phyloP scores from a whole-genome alignment of 1,140 invertebrate species.

The Galendromus occidentalis region DNA sequence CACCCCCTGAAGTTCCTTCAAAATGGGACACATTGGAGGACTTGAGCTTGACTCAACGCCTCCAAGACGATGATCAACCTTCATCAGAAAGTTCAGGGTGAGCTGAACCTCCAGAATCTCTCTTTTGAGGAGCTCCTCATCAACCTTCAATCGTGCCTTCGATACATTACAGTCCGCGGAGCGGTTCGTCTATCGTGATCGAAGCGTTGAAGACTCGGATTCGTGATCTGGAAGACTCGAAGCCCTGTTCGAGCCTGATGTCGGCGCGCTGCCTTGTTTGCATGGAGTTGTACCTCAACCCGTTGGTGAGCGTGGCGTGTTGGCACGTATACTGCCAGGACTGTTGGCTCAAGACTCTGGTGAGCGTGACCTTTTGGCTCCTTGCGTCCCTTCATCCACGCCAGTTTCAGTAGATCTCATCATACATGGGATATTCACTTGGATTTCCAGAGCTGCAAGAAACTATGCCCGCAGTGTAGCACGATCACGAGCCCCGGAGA shows the following conservation, averaged over 20 bases:
- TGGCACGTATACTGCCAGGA: conserved; percentile 90
- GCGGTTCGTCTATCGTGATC: conserved; percentile 35
- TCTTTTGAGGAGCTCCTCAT: too few species aligned
- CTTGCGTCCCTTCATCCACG: neutral
- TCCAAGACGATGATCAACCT: too few species aligned
- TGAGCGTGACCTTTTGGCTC: conserved; percentile 24
- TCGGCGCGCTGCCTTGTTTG: conserved; percentile 57
- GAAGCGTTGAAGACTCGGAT: conserved; percentile 48
- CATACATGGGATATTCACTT: conserved; percentile 1
- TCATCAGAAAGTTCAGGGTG: too few species aligned
- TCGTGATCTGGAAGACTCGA: conserved; percentile 40
- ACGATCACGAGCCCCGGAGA: conserved; percentile 73
- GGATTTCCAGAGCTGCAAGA: conserved; percentile 52
- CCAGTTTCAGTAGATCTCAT: neutral
- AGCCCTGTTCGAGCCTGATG: conserved; percentile 31
- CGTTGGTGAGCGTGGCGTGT: conserved; percentile 81
- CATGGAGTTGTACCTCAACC: conserved; percentile 55
- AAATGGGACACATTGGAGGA: conserved; percentile 12
- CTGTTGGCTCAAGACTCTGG: conserved; percentile 73
- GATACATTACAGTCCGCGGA: too few species aligned
- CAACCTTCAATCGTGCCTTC: too few species aligned
- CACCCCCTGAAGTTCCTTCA: neutral
- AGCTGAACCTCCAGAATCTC: too few species aligned
- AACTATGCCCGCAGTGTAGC: conserved; percentile 82
- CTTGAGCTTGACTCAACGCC: neutral